phyloP scores from a whole-genome alignment of 2,113 vertebrate genomes.

The Solea solea region DNA sequence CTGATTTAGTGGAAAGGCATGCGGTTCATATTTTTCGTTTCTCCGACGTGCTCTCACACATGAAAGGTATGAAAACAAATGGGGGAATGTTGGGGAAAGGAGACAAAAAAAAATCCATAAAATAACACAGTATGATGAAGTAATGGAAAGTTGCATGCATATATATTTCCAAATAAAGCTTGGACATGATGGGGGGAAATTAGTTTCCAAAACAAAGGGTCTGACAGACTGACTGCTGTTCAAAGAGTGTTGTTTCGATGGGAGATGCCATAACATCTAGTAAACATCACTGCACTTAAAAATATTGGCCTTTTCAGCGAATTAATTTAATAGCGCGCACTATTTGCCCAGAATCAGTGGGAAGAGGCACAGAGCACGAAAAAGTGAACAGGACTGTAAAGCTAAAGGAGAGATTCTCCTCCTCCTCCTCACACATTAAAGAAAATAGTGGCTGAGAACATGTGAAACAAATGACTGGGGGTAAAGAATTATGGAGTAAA shows the following conservation, averaged over 20 bases:
- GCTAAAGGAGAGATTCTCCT: too few relatives aligned
- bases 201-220: background rate
- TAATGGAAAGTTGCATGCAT: background rate
- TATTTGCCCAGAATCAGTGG: background rate
- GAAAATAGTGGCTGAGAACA: too few relatives aligned
- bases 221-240: background rate
- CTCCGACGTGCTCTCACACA: constrained; percentile 20
- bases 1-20: constrained; percentile 62
- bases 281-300: background rate
- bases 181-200: background rate
- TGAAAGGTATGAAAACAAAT: constrained; percentile 44
- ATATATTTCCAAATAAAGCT: background rate
- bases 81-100: background rate
- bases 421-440: too few relatives aligned
- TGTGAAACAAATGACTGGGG: too few relatives aligned
- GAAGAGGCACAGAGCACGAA: background rate
- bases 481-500: too few relatives aligned
- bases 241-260: background rate
- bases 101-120: background rate
- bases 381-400: background rate
- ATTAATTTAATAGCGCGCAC: background rate
- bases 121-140: background rate
- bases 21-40: constrained; percentile 41
- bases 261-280: background rate
- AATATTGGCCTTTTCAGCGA: background rate